These are phyloP conservation scores for Podilymbus podiceps DNA, from an alignment of 2,113 vertebrate genomes.

Conservation along the genomic window DNA sequence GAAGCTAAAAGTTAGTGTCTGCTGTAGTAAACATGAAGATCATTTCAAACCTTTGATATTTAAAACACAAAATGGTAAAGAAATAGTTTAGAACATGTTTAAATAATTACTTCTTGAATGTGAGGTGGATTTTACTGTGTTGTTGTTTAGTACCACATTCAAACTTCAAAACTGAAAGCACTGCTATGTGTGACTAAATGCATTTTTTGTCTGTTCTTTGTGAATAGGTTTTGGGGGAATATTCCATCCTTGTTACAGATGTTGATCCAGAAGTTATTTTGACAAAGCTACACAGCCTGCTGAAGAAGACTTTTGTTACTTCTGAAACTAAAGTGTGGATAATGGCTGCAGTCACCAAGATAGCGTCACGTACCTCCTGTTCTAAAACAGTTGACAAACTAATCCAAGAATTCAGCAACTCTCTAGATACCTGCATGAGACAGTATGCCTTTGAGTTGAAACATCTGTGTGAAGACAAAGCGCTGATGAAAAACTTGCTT, in stretches of 20 bases:
- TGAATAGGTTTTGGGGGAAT: conserved; percentile 90
- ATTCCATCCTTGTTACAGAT: conserved; percentile 79
- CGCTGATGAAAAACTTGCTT: conserved; percentile 78
- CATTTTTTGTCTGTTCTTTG: neutral
- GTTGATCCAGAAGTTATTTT: conserved; percentile 77
- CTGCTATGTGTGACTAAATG: neutral
- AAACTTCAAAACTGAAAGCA: neutral
- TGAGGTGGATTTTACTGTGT: neutral
- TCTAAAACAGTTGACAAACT: conserved; percentile 71
- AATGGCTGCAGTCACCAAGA: conserved; percentile 86
- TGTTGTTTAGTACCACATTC: neutral
- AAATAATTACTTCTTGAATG: neutral
- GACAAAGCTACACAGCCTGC: conserved; percentile 75
- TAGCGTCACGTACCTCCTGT: conserved; percentile 65
- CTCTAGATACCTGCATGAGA: conserved; percentile 86
- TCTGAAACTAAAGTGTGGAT: conserved; percentile 90
- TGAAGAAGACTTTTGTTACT: conserved; percentile 77
- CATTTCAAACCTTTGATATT: neutral
- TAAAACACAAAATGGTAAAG: neutral
- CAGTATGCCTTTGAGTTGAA: conserved; percentile 89
- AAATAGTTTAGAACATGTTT: neutral
- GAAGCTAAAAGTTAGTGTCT: neutral
- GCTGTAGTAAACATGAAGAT: neutral
- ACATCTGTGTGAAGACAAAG: conserved; percentile 78
- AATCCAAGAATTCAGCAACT: conserved; percentile 76